Evolutionary conservation across 1,140 invertebrate genomes (phyloP).

Genomic region (Helicoverpa zea): DNA sequence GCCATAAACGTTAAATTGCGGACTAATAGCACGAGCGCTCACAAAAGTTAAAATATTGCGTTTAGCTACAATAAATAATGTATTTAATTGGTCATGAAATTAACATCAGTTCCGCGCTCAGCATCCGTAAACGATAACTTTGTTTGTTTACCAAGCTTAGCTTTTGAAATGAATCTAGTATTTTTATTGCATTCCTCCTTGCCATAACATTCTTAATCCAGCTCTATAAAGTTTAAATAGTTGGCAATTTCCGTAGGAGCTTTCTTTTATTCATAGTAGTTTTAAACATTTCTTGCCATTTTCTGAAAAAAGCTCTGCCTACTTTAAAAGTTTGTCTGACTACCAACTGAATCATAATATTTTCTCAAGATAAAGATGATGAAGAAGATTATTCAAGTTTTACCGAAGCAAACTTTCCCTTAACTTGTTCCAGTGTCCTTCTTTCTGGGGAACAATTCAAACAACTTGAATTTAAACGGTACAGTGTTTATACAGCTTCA

Average conservation of each 20-base stretch:
- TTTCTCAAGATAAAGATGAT: conserved; percentile 22
- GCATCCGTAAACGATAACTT: conserved; percentile 34
- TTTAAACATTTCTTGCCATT: not conserved
- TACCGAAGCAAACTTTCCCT: conserved; percentile 12
- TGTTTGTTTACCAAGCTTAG: conserved; percentile 36
- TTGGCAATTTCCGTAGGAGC: not conserved
- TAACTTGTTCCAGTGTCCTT: conserved; percentile 6
- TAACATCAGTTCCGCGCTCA: conserved; percentile 36
- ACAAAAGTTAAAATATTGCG: conserved; percentile 32
- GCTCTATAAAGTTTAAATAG: conserved; percentile 4
- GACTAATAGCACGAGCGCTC: conserved; percentile 15
- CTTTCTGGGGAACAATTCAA: conserved; percentile 14
- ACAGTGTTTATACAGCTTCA: conserved; percentile 48
- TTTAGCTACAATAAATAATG: conserved; percentile 33
- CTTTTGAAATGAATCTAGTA: conserved; percentile 29
- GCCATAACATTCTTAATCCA: not conserved
- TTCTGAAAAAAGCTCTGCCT: not conserved
- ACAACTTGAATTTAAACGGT: conserved; percentile 36
- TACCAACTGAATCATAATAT: conserved; percentile 28
- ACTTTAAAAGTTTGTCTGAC: conserved; percentile 5
- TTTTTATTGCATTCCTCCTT: conserved; percentile 21
- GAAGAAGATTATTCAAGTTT: conserved; percentile 35
- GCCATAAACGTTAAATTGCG: conserved; percentile 14
- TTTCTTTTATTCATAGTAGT: not conserved
- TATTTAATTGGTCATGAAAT: conserved; percentile 51